Conservation (phyloP, 2,113 vertebrate species). For the Phyllostomus discolor region DNA sequence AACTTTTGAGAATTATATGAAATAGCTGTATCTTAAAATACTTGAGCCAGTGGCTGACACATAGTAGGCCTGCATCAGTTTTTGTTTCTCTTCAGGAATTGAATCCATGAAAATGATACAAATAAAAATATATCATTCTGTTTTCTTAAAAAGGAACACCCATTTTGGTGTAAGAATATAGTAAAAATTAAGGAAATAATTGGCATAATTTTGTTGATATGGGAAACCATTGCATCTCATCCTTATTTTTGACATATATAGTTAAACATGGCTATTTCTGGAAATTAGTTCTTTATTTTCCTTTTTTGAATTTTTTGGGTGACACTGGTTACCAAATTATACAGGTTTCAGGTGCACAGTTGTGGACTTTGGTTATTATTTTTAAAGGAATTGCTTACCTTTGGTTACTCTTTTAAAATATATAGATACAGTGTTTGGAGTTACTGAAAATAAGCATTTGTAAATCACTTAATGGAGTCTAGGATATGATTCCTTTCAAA, state of each 20-base stretch:
- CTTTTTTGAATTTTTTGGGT: too few species aligned
- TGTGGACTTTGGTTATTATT: background rate
- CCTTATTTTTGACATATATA: slow-evolving; percentile 1
- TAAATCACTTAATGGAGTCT: background rate
- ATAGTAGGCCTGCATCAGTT: background rate
- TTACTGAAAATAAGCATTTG: slow-evolving; percentile 31
- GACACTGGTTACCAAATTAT: too few species aligned
- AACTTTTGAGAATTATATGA: background rate
- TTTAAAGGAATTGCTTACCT: slow-evolving; percentile 24
- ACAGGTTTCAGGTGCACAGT: background rate
- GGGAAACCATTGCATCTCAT: background rate
- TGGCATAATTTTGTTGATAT: background rate
- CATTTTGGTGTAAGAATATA: background rate
- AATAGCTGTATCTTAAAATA: background rate
- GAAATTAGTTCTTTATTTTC: background rate
- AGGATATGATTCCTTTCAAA: background rate
- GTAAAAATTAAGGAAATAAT: slow-evolving; percentile 6
- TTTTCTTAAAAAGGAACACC: background rate
- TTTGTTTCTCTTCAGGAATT: background rate
- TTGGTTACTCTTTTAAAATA: slow-evolving; percentile 27
- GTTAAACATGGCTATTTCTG: background rate
- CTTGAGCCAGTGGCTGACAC: background rate
- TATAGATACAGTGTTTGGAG: background rate
- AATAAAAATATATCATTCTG: background rate
- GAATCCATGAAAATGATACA: background rate